A percentile compares a stretch with the other conserved stretches of the same genome.
Conservation (phyloP, 2,888 invertebrate genomes). For the Drosophila anomalata region DNA sequence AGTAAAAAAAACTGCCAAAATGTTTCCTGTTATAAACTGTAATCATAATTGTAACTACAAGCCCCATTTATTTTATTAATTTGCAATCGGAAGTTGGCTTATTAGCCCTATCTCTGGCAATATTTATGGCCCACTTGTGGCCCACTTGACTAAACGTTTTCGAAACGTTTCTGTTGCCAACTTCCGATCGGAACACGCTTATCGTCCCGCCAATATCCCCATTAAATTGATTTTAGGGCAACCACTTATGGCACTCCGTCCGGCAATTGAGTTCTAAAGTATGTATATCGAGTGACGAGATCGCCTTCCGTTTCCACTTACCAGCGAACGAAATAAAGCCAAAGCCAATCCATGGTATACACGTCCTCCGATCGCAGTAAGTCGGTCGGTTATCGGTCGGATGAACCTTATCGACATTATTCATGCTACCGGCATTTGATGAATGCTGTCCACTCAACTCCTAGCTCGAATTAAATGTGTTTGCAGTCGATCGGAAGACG, state of each 20-base stretch:
- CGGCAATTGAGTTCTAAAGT: not conserved
- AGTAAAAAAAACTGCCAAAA: too few relatives aligned
- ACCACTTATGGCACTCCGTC: not conserved
- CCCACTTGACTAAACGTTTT: slow-evolving; percentile 1
- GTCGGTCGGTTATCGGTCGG: slow-evolving; percentile 4
- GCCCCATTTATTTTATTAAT: too few relatives aligned
- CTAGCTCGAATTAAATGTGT: not conserved
- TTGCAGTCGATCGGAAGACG: slow-evolving; percentile 1
- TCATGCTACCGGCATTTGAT: slow-evolving; percentile 10
- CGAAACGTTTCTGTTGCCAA: not conserved
- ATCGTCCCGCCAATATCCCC: not conserved
- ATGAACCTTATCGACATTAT: slow-evolving; percentile 24
- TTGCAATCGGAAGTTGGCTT: too few relatives aligned
- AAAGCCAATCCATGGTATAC: not conserved
- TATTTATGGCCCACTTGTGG: not conserved
- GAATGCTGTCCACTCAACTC: not conserved
- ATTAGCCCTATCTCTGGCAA: not conserved
- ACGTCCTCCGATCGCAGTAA: slow-evolving; percentile 1
- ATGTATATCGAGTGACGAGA: not conserved
- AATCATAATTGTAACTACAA: too few relatives aligned
- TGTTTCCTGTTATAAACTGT: too few relatives aligned
- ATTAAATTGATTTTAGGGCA: not conserved
- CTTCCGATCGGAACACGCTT: slow-evolving; percentile 1
- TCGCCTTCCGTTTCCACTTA: slow-evolving; percentile 28
- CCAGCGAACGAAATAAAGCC: not conserved